These are phyloP conservation scores for Ormyrus rosae DNA, from an alignment of 2,888 invertebrate genomes.

Conservation along the genomic window DNA sequence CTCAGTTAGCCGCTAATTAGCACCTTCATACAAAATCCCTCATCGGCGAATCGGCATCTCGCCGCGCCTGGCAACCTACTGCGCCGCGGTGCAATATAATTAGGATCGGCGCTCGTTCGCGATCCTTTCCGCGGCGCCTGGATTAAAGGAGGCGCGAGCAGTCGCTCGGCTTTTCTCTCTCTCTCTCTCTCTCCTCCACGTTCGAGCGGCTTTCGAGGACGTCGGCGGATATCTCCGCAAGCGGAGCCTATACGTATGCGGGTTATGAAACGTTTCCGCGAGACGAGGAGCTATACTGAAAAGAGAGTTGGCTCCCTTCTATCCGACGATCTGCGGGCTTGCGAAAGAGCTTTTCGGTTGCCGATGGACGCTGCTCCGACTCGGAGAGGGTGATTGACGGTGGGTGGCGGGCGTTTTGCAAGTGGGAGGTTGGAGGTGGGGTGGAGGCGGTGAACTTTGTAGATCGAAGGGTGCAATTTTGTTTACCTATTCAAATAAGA, in stretches of 20 bases:
- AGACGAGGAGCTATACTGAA: background rate
- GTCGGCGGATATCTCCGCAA: conserved; percentile 57
- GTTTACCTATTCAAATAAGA: too few relatives aligned
- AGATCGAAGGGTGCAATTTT: too few relatives aligned
- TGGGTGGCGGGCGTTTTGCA: too few relatives aligned
- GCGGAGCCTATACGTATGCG: conserved; percentile 42
- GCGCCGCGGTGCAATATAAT: background rate
- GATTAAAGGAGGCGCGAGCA: background rate
- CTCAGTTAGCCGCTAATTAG: too few relatives aligned
- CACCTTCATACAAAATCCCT: too few relatives aligned
- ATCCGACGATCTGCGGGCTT: background rate
- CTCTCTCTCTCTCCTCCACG: conserved; percentile 62
- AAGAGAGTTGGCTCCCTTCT: conserved; percentile 5
- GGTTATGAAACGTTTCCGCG: conserved; percentile 63
- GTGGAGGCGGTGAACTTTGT: too few relatives aligned
- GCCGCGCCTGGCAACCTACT: too few relatives aligned
- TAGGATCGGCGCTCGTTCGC: background rate
- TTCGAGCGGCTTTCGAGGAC: conserved; percentile 66
- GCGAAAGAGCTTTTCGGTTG: too few relatives aligned
- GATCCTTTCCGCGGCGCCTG: background rate
- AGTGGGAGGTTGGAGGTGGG: too few relatives aligned
- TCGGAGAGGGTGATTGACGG: too few relatives aligned
- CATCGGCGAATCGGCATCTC: too few relatives aligned
- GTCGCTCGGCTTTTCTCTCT: conserved; percentile 23
- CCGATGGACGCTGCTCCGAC: too few relatives aligned